These are phyloP conservation scores for Trematocara nigrifrons DNA, from an alignment of 2,113 vertebrate species.

Conservation along the genomic window DNA sequence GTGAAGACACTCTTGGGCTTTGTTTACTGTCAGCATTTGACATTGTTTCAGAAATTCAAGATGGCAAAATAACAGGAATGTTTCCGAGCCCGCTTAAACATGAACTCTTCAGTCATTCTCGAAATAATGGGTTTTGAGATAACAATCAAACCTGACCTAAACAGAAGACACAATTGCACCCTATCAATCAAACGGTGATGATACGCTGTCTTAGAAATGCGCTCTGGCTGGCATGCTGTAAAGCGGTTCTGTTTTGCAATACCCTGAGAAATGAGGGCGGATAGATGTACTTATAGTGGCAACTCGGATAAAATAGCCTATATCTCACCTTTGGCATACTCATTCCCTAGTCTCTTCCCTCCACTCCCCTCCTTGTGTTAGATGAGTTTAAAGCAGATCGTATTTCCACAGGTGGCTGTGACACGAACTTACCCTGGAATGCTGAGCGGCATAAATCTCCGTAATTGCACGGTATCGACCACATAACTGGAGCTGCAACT, in stretches of 20 bases:
- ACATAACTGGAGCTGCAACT: slow-evolving; percentile 60
- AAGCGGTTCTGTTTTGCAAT: background rate
- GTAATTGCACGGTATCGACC: slow-evolving; percentile 72
- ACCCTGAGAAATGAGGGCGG: background rate
- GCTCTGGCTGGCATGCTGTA: background rate
- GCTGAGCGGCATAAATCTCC: slow-evolving; percentile 71
- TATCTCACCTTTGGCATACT: background rate
- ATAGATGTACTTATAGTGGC: slow-evolving; percentile 42
- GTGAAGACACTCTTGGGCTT: background rate
- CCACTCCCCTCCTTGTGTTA: background rate
- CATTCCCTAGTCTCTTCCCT: background rate
- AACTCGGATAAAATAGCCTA: slow-evolving; percentile 11
- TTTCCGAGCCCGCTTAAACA: background rate
- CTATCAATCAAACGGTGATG: slow-evolving; percentile 35
- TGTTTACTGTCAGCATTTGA: slow-evolving; percentile 15
- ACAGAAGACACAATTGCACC: slow-evolving; percentile 8
- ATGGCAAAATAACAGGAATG: background rate
- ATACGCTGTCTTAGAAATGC: background rate
- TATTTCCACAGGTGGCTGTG: slow-evolving; percentile 75
- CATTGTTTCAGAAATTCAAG: background rate
- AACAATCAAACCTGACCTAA: slow-evolving; percentile 22
- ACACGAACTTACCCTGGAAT: slow-evolving; percentile 67
- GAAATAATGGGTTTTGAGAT: slow-evolving; percentile 24
- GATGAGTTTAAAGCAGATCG: slow-evolving; percentile 62
- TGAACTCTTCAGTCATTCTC: background rate